Base-by-base conservation (phyloP, 23 tunicate genomes). In the Clavelina lepadiformis region DNA sequence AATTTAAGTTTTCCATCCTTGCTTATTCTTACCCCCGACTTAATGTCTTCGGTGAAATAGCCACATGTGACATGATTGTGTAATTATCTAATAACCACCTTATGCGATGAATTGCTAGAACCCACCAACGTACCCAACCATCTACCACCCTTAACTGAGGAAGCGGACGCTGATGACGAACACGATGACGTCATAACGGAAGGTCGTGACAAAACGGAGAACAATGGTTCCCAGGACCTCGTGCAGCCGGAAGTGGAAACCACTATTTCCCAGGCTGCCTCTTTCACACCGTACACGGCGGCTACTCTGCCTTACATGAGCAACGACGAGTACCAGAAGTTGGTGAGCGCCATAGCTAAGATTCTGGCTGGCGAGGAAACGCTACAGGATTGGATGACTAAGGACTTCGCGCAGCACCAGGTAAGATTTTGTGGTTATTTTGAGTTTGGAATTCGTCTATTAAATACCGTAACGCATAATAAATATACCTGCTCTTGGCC, bases 121-220 rank as follows among this genome's bases (percentile, higher is more conserved):
- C 24, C 58, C 25, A 57, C 5, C 69, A 38, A 56, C 22, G 33
- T 20, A 26, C 28, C 29, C 36, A 35, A 32, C 18, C 47, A 28
- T 2, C 53, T 82, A 4, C 91, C 91, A 22, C 81, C 91, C 0
- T 80, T 86, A 4, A 60, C 74, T 28, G 95, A 86, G 61, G 95
- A 86, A 72, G 56, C 83, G 0, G 95, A 86, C 46, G 84, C 80
- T 29, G 95, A 86, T 69, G 95, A 77, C 56, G 83, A 86, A 71
- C 76, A 46, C 11, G 86, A 80, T 30, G 86, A 65, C 62, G 76
- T 63, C 74, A 71, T 53, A 28, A 32, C 36, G 24, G 84, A 57
- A 11, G 51, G 6, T 25, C 54, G 29, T 23, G 66, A 41, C 18
- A 13, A 44, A 28, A 23, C 33, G 64, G 21, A 41, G 23, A 63